Percentiles rank a stretch among this genome's conserved stretches.
Conservation (phyloP, 2,888 invertebrate species). For the Phorcus lineatus region DNA sequence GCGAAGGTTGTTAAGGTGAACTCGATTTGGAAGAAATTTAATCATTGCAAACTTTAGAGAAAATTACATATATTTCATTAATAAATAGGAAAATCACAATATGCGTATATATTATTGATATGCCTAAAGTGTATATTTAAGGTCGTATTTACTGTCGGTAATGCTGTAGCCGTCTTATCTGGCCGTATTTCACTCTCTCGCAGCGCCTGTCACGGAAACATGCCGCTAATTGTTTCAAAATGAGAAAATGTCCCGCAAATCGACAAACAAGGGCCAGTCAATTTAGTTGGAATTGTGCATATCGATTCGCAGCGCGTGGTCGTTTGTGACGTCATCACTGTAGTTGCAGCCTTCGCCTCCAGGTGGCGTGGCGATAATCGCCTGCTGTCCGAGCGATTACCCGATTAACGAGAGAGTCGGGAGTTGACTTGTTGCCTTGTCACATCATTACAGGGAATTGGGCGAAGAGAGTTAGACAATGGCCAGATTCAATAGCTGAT, state of each 20-base stretch:
- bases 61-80: no score
- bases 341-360: conserved; percentile 1
- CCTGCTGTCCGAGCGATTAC: conserved; percentile 3
- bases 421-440: conserved; percentile 25
- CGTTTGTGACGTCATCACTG: conserved; percentile 9
- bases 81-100: no score
- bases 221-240: neutral
- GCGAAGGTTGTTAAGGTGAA: no score
- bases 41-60: no score
- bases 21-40: no score
- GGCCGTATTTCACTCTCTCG: no score
- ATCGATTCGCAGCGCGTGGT: neutral
- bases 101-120: no score
- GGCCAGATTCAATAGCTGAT: conserved; percentile 11
- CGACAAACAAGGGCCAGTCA: neutral
- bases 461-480: conserved; percentile 20
- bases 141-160: no score
- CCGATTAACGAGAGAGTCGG: neutral
- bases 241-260: neutral
- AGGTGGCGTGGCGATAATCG: conserved; percentile 6
- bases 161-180: no score
- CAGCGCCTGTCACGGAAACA: no score
- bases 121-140: no score
- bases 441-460: conserved; percentile 26
- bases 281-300: neutral